phyloP scores from a whole-genome alignment of 2,888 invertebrate species.

The Netelia fuscicornis region DNA sequence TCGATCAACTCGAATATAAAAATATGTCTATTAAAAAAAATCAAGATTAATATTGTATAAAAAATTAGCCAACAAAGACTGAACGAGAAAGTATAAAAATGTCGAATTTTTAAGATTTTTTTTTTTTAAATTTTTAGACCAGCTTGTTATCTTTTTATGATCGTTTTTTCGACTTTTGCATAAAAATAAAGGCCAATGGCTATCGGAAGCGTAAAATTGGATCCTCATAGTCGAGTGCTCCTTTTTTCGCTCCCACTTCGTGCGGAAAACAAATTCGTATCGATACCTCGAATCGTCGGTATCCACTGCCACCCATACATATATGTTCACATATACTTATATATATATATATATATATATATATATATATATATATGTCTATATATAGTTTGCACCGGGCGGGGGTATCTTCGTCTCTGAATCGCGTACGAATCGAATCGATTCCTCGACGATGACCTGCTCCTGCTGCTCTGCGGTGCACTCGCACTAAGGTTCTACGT shows the following conservation, averaged over 20 bases:
- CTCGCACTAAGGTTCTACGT: conserved; percentile 51
- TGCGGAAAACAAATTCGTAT: conserved; percentile 30
- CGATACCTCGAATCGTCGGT: conserved; percentile 12
- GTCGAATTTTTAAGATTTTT: neutral
- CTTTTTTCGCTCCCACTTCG: neutral
- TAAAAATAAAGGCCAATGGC: neutral
- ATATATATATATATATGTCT: neutral
- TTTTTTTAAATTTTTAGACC: neutral
- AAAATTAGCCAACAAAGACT: neutral
- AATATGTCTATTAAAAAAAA: too few relatives aligned
- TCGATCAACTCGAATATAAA: too few relatives aligned
- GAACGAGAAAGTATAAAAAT: neutral
- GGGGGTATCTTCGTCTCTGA: conserved; percentile 55
- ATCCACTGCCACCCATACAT: too few relatives aligned
- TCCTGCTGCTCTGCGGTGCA: conserved; percentile 54
- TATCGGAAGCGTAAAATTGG: conserved; percentile 27
- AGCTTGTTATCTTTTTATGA: neutral
- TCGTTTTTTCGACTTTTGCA: neutral
- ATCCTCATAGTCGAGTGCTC: neutral
- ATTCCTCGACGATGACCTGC: conserved; percentile 67
- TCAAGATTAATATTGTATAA: neutral
- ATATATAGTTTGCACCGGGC: neutral
- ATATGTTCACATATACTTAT: neutral
- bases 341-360: neutral
- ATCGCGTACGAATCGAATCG: conserved; percentile 64